Base-by-base conservation (phyloP, 1,140 invertebrate genomes). In the Olivierus martensii region DNA sequence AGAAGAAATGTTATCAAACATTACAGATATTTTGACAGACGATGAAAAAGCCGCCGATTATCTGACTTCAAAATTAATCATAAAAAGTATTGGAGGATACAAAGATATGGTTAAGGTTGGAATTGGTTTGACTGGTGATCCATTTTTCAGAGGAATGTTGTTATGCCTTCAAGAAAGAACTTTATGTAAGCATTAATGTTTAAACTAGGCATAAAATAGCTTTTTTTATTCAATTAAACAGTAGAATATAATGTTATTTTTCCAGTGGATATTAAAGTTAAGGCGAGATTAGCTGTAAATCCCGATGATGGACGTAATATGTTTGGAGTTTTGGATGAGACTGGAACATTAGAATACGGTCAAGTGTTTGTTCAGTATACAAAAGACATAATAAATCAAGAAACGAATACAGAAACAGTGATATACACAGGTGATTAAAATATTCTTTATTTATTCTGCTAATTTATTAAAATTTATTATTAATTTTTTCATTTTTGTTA, bases 291-390 rank as follows among this genome's bases (percentile, higher is more conserved):
- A 22, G 34, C 41, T 18, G 28, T 61, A 15, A 43, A 57, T 34
- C 38, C 39, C 10, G n/a, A 39, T 6, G 15, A 49, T 11, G 61
- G 49, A 21, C 52, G 61, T 39, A 59, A 53, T 37, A 53, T 61
- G 49, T 61, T 59, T 19, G 61, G 61, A 3, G 61, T 61, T 9
- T 14, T 55, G 2, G 61, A 62, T 41, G 57, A 59, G 39, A 61
- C 59, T 0, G 43, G 46, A 17, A 49, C n/a, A n/a, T 42, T 62
- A 1, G 38, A 61, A 48, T 57, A 59, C 14, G 61, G 59, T 2
- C 39, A 62, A 48, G 53, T 62, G 2, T 62, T 61, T 44, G 52
- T 62, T 9, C 59, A 59, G 18, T 61, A 59, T 28, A 49, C 53
- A 4, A 47, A 36, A 37, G 54, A 62, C 47, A n/a, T 57, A 9